These are phyloP conservation scores for Calyptomena viridis DNA, from an alignment of 2,113 vertebrate species.

Conservation along the genomic window DNA sequence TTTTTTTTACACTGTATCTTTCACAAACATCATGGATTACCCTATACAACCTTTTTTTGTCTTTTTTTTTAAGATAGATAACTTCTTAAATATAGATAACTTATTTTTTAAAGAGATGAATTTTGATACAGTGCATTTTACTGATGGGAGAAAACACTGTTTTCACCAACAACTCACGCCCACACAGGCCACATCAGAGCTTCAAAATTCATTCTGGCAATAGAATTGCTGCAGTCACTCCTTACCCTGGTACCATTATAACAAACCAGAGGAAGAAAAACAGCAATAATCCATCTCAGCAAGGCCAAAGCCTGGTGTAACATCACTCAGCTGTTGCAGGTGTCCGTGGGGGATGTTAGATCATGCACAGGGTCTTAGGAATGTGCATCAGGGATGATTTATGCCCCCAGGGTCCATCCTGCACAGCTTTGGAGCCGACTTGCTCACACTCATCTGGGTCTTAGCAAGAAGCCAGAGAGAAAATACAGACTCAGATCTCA, in stretches of 20 bases:
- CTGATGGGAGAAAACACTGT: rapidly evolving
- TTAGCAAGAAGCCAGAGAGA: background rate
- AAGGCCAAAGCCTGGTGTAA: background rate
- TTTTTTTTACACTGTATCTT: background rate
- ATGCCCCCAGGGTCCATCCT: rapidly evolving
- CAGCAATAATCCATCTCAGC: background rate
- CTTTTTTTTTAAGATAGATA: background rate
- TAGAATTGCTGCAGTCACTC: background rate
- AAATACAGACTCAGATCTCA: rapidly evolving
- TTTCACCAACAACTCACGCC: background rate
- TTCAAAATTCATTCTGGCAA: background rate
- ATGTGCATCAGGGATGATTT: rapidly evolving
- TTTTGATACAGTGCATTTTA: background rate
- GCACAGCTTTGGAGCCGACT: rapidly evolving
- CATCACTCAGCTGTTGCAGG: background rate
- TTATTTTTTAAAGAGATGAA: background rate
- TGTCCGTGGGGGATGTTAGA: background rate
- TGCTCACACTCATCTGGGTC: background rate
- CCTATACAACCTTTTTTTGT: background rate
- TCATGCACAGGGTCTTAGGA: background rate
- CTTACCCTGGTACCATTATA: background rate
- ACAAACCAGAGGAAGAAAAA: background rate
- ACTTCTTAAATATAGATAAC: background rate
- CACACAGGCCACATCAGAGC: background rate
- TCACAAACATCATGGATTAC: background rate